phyloP scores from a whole-genome alignment of 2,113 vertebrate genomes.

The Myxocyprinus asiaticus region DNA sequence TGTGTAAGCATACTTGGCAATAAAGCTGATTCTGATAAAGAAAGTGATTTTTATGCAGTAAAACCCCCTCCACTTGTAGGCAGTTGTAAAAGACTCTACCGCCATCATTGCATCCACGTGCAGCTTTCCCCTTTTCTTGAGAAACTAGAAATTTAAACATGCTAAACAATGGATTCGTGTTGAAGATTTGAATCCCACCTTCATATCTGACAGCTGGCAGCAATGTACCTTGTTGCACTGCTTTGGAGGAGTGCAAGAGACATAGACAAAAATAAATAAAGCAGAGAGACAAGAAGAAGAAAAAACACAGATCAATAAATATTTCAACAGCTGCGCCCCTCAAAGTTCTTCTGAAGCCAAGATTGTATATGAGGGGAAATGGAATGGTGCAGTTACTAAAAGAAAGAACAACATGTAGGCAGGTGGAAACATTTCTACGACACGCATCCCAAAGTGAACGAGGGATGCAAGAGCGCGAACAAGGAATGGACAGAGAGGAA shows the following conservation, averaged over 20 bases:
- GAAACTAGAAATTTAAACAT: constrained; percentile 35
- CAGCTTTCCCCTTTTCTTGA: constrained; percentile 1
- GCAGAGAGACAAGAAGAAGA: constrained; percentile 37
- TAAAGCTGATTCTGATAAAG: no score
- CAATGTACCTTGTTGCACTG: background rate
- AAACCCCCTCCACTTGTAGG: background rate
- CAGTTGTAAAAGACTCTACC: constrained; percentile 13
- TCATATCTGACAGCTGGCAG: constrained; percentile 21
- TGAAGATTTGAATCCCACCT: constrained; percentile 5
- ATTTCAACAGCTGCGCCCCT: constrained; percentile 76
- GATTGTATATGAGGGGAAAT: background rate
- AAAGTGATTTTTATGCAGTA: background rate
- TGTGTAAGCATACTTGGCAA: no score
- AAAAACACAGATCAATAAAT: constrained; percentile 57
- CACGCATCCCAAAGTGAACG: no score
- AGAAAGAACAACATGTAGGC: constrained; percentile 6
- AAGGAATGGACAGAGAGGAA: no score
- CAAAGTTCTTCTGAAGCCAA: background rate
- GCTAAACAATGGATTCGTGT: background rate
- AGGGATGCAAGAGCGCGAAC: no score
- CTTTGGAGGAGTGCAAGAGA: constrained; percentile 37
- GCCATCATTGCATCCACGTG: constrained; percentile 8
- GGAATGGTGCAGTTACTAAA: background rate
- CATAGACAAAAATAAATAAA: constrained; percentile 55
- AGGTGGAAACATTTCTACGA: background rate